phyloP scores from a whole-genome alignment of 2,113 vertebrate genomes.

The Boleophthalmus pectinirostris region DNA sequence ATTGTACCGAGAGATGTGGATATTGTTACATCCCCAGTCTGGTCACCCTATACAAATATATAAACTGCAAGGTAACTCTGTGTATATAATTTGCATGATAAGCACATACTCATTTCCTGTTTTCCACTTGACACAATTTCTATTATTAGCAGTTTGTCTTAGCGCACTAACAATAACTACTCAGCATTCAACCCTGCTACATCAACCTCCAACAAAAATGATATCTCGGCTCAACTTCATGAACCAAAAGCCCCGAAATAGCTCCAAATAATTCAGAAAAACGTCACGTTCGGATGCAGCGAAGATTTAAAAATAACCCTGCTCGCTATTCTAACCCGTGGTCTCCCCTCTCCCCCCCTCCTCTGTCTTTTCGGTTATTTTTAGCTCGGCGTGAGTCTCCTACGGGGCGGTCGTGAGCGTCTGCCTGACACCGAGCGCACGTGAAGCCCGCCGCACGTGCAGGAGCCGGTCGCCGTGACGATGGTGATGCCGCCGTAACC shows the following conservation, averaged over 20 bases:
- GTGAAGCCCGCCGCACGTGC: constrained; percentile 61
- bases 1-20: too few relatives aligned
- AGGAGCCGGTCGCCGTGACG: constrained; percentile 6
- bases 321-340: constrained; percentile 47
- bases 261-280: constrained; percentile 10
- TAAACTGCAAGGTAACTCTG: too few relatives aligned
- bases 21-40: too few relatives aligned
- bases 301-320: constrained; percentile 59
- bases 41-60: too few relatives aligned
- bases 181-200: neutral
- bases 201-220: neutral
- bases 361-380: constrained; percentile 37
- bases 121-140: neutral
- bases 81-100: too few relatives aligned
- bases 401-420: constrained; percentile 27
- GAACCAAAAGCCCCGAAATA: constrained; percentile 5
- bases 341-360: constrained; percentile 9
- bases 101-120: neutral
- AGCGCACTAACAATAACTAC: neutral
- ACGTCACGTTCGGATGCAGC: constrained; percentile 35
- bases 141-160: neutral
- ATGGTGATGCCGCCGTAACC: constrained; percentile 20
- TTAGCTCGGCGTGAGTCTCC: constrained; percentile 54
- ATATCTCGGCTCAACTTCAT: neutral
- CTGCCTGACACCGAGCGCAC: constrained; percentile 56